Percentiles rank a stretch among this genome's conserved stretches.
Conservation (phyloP, 2,113 vertebrate genomes). For the Baryphthengus martii region DNA sequence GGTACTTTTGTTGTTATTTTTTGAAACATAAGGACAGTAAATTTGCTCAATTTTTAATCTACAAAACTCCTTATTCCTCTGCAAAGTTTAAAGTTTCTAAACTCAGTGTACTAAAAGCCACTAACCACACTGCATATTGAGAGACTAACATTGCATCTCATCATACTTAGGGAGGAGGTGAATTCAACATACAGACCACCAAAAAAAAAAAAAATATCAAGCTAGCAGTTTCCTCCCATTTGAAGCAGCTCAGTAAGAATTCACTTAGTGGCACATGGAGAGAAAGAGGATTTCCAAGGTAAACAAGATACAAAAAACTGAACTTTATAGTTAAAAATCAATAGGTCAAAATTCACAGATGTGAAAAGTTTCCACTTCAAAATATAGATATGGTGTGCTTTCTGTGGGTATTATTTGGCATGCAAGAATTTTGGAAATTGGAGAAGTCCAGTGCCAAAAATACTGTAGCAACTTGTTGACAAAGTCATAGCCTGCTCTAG, state of each 20-base stretch:
- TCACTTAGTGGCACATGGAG: accelerated
- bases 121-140: not conserved
- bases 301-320: not conserved
- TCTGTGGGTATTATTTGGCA: not conserved
- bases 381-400: not conserved
- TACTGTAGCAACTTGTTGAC: not conserved
- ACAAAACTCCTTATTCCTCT: not conserved
- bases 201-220: not conserved
- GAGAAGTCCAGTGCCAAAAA: not conserved
- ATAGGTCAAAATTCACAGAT: not conserved
- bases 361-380: not conserved
- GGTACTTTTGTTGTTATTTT: not conserved
- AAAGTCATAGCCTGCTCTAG: not conserved
- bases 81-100: not conserved
- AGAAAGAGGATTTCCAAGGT: not conserved
- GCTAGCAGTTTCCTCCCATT: not conserved
- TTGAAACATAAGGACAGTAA: not conserved
- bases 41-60: not conserved
- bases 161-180: not conserved
- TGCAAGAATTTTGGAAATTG: not conserved
- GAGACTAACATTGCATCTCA: not conserved
- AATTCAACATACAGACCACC: not conserved
- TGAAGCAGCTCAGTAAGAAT: not conserved
- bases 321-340: not conserved
- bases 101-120: not conserved